Evolutionary conservation across 2,888 invertebrate species (phyloP).

Genomic region (Yponomeuta malinellus): DNA sequence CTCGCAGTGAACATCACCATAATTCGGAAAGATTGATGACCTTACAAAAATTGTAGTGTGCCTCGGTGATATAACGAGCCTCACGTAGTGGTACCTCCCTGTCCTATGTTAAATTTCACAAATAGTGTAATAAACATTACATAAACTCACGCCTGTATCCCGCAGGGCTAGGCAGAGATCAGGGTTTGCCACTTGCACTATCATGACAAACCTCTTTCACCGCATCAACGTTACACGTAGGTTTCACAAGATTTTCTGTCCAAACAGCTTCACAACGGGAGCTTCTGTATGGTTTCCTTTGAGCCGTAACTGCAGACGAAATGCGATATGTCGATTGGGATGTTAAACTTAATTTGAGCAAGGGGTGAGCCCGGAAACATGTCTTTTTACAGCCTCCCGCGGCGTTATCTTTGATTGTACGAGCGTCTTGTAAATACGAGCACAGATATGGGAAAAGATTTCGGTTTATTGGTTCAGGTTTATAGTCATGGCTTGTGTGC

Average conservation of each 20-base stretch:
- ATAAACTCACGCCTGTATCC: no score
- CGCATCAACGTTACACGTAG: no score
- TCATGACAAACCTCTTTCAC: no score
- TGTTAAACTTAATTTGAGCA: conserved; percentile 69
- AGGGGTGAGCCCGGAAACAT: conserved; percentile 51
- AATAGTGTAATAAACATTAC: no score
- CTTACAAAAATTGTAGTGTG: no score
- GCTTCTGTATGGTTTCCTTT: background rate
- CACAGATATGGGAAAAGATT: background rate
- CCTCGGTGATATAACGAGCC: no score
- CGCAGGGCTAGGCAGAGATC: no score
- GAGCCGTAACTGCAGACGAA: conserved; percentile 26
- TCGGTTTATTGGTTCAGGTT: conserved; percentile 6
- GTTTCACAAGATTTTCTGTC: background rate
- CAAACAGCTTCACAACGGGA: background rate
- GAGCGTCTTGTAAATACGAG: conserved; percentile 27
- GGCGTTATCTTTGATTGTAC: conserved; percentile 33
- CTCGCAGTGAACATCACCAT: no score
- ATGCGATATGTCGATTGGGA: conserved; percentile 71
- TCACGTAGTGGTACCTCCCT: no score
- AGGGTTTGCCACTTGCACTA: no score
- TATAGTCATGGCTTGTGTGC: background rate
- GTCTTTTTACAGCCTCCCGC: conserved; percentile 56
- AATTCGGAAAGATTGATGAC: no score
- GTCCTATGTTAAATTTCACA: no score